Conservation (phyloP, 1,140 invertebrate genomes). For the Drosophila obscura region DNA sequence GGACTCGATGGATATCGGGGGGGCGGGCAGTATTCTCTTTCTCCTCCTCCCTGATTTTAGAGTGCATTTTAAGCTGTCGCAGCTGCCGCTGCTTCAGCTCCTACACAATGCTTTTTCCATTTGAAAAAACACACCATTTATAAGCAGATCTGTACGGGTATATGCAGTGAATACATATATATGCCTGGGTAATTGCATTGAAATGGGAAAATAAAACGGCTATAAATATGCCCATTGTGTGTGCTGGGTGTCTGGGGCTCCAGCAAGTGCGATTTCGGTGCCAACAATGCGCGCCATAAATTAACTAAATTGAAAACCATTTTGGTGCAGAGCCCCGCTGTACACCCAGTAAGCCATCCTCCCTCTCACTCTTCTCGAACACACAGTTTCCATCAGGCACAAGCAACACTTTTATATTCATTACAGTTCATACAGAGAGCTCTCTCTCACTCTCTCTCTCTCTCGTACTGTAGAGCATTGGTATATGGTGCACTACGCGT, state of each 20-base stretch:
- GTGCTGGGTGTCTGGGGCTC: conserved; percentile 11
- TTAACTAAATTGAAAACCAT: conserved; percentile 78
- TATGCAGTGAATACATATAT: conserved; percentile 13
- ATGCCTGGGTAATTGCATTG: conserved; percentile 60
- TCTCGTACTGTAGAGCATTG: too few species aligned
- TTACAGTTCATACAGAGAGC: conserved; percentile 50
- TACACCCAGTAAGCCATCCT: not conserved
- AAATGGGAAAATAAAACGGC: conserved; percentile 76
- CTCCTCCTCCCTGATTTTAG: conserved; percentile 42
- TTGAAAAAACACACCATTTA: conserved; percentile 40
- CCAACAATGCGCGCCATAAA: conserved; percentile 70
- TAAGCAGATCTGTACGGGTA: conserved; percentile 16
- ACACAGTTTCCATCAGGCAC: conserved; percentile 8
- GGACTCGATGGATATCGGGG: conserved; percentile 19
- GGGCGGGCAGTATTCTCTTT: conserved; percentile 4
- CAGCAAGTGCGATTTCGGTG: conserved; percentile 40
- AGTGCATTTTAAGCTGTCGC: conserved; percentile 33
- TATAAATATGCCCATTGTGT: conserved; percentile 73
- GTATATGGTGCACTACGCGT: too few species aligned
- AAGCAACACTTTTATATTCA: conserved; percentile 71
- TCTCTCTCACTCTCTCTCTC: too few species aligned
- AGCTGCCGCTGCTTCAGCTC: conserved; percentile 18
- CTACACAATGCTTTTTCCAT: not conserved
- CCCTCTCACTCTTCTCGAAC: conserved; percentile 2
- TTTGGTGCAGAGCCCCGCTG: conserved; percentile 37